Base-by-base conservation (phyloP, 64 coral and sea anemone species). In the Pocillopora damicornis region DNA sequence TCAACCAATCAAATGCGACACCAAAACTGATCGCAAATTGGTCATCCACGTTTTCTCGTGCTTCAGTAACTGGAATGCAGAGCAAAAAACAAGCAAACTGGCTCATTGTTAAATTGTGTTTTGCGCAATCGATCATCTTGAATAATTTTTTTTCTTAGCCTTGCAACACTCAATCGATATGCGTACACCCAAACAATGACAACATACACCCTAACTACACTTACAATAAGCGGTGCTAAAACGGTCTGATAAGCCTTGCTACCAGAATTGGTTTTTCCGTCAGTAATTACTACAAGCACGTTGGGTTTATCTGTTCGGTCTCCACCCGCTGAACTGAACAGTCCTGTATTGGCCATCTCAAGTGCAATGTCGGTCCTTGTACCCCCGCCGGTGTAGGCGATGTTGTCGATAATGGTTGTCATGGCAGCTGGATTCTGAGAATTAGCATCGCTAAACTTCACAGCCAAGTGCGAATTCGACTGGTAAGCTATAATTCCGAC, bases 231-330 rank as follows among this genome's bases (percentile, higher is more conserved):
- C 16, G 90, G 90, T 86, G 75, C 11, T 56, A 92, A 58, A 63
- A 92, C 90, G 26, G 63, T 76, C 76, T 23, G 60, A 37, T 92
- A 92, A 59, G 75, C 38, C 64, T 92, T 88, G 63, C 83, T 87
- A 8, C 86, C 77, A 16, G 0, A 20, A 68, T 92, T 87, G 0
- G 86, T 92, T 15, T 87, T 92, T 18, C 90, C 90, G n/a, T 92
- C 90, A 67, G 90, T 81, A 17, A 92, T 87, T 16, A 92, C 90
- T 2, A 92, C 35, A 51, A 92, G 77, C 68, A 92, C 60, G 77
- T 92, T 92, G 0, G 84, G 85, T 57, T 35, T 60, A 11, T 37
- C 75, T 14, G 35, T 26, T 8, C 90, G 85, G 25, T 92, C 86
- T 61, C 90, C 90, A 1, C 90, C 90, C 2, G 74, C 61, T 1